Base-by-base conservation (phyloP, 92 coral and sea anemone species). In the Siderastrea radians region DNA sequence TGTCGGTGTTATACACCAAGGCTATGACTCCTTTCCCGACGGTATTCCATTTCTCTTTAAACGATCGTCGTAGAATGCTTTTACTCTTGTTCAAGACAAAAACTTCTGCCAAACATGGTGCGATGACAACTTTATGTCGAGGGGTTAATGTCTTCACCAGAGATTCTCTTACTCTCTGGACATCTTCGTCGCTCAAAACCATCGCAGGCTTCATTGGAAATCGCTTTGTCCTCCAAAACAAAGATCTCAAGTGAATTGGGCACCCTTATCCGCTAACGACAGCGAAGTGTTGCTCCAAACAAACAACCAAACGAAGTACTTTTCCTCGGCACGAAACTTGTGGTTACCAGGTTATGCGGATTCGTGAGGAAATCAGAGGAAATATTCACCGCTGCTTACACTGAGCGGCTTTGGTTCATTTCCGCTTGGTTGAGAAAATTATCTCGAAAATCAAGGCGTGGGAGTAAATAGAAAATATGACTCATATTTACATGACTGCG, bases 41-140 rank as follows among this genome's bases (percentile, higher is more conserved):
- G 14, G 86, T 67, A 17, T 72, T 93, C 99, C 99, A 96, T 68
- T 96, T 94, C 55, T 89, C 95, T 65, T 96, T 88, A 2, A 93
- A 80, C 5, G 94, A 94, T 10, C 92, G 88, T 55, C 92, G 92
- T 49, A 95, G 88, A 26, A 96, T 88, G 65, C 93, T 93, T 75
- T 88, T 93, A 50, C 93, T 92, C 83, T 95, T 96, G 70, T 93
- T 89, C 47, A 74, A 26, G 17, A 90, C 68, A 73, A 91, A 95
- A 47, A 95, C 95, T 43, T 96, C 99, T 0, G 93, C 95, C 74
- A 86, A 81, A n/a, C 95, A 91, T 1, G 99, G 99, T 2, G 99
- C 99, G n/a, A 96, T 90, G 45, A 96, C 95, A 57, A 96, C 86
- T 90, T 90, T 93, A 80, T 90, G 86, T 11, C 90, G 93, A 38